Evolutionary conservation across 2,797 vertebrate species (phyloP).

Genomic region (Bucorvus abyssinicus): DNA sequence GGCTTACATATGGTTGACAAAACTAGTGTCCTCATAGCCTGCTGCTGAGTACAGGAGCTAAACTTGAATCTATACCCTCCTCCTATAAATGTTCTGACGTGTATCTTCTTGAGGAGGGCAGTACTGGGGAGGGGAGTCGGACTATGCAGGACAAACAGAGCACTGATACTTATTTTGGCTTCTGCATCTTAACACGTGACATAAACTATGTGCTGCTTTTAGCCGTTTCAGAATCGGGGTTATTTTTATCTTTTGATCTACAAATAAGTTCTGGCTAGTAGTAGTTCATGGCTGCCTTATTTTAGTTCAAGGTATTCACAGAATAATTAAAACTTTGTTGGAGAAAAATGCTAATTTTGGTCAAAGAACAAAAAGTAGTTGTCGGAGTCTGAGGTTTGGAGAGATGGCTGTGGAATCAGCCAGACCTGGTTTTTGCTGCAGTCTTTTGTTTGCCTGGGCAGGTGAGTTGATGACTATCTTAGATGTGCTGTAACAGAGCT

Average conservation of each 20-base stretch:
- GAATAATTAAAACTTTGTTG: background rate
- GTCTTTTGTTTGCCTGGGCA: background rate
- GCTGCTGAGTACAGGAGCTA: background rate
- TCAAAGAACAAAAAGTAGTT: background rate
- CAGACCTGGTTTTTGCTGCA: background rate
- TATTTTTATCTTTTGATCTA: slow-evolving; percentile 21
- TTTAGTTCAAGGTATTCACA: background rate
- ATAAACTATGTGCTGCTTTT: background rate
- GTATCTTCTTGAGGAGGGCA: background rate
- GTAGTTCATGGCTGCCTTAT: background rate
- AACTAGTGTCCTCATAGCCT: background rate
- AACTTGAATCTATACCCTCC: background rate
- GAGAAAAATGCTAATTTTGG: background rate
- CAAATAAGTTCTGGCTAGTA: background rate
- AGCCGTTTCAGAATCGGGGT: background rate
- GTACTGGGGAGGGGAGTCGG: background rate
- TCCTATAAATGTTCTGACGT: background rate
- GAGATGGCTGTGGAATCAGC: background rate
- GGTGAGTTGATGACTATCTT: background rate
- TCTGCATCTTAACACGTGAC: background rate
- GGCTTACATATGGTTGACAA: background rate
- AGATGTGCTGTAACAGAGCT: background rate
- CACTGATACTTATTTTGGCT: background rate
- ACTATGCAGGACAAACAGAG: background rate
- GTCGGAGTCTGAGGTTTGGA: background rate